Percentiles rank a stretch among this genome's conserved stretches.
Conservation (phyloP, 2,797 vertebrate species). For the Pelobates cultripes region DNA sequence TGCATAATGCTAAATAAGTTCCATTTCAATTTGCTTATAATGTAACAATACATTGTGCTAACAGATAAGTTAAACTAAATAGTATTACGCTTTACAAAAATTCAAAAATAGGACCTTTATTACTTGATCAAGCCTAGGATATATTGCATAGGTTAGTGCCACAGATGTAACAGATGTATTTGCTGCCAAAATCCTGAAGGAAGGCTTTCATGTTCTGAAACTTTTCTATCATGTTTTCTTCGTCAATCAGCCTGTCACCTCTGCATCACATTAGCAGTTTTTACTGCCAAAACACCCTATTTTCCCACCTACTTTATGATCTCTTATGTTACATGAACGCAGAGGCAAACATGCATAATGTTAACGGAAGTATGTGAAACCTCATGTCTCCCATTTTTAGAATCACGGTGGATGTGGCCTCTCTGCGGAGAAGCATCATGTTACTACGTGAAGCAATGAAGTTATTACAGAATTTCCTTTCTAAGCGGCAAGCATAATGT, state of each 20-base stretch:
- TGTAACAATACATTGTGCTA: too few relatives aligned
- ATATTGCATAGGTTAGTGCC: too few relatives aligned
- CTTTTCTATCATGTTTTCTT: neutral
- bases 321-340: neutral
- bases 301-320: neutral
- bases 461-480: constrained; percentile 9
- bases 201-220: too few relatives aligned
- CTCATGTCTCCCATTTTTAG: neutral
- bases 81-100: too few relatives aligned
- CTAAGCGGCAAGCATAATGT: neutral
- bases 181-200: too few relatives aligned
- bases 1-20: too few relatives aligned
- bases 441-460: neutral
- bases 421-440: neutral
- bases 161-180: too few relatives aligned
- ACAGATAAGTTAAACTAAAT: too few relatives aligned
- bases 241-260: neutral
- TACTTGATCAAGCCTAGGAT: too few relatives aligned
- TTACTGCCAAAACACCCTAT: neutral
- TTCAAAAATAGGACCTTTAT: too few relatives aligned
- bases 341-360: neutral
- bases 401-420: neutral
- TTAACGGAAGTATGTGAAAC: neutral
- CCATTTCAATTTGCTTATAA: too few relatives aligned
- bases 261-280: neutral